Evolutionary conservation across 2,888 invertebrate species (phyloP).

Genomic region (Oligia fasciuncula): DNA sequence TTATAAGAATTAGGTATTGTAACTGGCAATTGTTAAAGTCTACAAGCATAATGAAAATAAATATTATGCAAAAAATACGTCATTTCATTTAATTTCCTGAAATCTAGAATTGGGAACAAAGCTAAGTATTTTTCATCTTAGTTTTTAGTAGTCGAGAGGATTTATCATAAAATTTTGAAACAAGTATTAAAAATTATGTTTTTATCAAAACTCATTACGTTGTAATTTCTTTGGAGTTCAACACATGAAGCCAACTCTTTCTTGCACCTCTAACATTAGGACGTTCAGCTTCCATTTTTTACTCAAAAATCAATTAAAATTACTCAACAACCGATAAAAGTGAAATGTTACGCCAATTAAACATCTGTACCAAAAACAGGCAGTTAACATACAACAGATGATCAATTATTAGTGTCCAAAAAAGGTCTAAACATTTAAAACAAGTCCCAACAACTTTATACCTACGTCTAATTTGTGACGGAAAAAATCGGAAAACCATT

Average conservation of each 20-base stretch:
- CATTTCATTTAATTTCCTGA: neutral
- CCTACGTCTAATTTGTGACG: constrained; percentile 19
- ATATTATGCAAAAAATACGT: neutral
- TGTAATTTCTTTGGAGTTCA: neutral
- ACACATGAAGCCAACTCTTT: neutral
- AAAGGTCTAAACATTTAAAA: constrained; percentile 9
- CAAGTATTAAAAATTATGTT: neutral
- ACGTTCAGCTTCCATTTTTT: neutral
- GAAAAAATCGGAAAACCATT: constrained; percentile 26
- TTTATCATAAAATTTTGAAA: neutral
- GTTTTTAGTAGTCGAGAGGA: neutral
- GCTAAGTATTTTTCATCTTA: neutral
- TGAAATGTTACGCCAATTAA: constrained; percentile 22
- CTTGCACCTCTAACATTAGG: neutral
- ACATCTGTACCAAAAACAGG: neutral
- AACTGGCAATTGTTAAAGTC: no score
- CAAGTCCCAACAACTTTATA: neutral
- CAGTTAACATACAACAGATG: constrained; percentile 15
- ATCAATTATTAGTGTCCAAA: constrained; percentile 29
- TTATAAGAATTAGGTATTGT: no score
- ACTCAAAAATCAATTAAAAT: constrained; percentile 20
- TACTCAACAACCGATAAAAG: constrained; percentile 21
- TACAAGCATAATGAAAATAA: no score
- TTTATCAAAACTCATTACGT: neutral
- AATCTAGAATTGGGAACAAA: neutral